phyloP scores from a whole-genome alignment of 2,888 invertebrate species.

The Cinara cedri region DNA sequence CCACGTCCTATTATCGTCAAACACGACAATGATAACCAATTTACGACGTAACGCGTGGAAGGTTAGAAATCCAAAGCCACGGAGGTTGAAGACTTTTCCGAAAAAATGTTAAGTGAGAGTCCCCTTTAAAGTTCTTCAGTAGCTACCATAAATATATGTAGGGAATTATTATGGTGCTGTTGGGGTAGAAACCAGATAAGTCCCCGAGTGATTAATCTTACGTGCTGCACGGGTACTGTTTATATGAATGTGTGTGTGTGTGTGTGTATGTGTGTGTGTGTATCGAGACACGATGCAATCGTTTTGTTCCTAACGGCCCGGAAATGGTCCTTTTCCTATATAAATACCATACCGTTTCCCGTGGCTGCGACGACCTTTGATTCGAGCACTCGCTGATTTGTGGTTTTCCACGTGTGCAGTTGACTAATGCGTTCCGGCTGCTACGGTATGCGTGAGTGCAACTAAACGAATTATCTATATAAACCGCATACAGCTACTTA shows the following conservation, averaged over 20 bases:
- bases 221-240: no score
- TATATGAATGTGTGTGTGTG: no score
- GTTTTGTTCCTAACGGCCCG: conserved; percentile 50
- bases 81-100: not conserved
- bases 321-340: conserved; percentile 38
- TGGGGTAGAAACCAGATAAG: conserved; percentile 52
- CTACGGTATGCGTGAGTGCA: not conserved
- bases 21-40: no score
- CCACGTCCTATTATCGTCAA: no score
- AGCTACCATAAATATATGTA: not conserved
- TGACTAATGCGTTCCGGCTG: conserved; percentile 52
- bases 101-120: conserved; percentile 9
- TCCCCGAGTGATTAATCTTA: conserved; percentile 40
- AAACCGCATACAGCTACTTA: not conserved
- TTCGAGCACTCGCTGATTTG: conserved; percentile 47
- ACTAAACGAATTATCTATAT: conserved; percentile 44
- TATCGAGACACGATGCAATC: conserved; percentile 28
- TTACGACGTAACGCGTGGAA: no score
- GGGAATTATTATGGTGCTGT: conserved; percentile 24
- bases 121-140: not conserved
- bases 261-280: not conserved
- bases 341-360: conserved; percentile 11
- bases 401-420: conserved; percentile 47
- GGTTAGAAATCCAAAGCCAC: not conserved
- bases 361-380: conserved; percentile 25